A percentile compares a stretch with the other conserved stretches of the same genome.
Evolutionary conservation across 92 coral and sea anemone species (phyloP).

Genomic region (Blastomussa wellsi): DNA sequence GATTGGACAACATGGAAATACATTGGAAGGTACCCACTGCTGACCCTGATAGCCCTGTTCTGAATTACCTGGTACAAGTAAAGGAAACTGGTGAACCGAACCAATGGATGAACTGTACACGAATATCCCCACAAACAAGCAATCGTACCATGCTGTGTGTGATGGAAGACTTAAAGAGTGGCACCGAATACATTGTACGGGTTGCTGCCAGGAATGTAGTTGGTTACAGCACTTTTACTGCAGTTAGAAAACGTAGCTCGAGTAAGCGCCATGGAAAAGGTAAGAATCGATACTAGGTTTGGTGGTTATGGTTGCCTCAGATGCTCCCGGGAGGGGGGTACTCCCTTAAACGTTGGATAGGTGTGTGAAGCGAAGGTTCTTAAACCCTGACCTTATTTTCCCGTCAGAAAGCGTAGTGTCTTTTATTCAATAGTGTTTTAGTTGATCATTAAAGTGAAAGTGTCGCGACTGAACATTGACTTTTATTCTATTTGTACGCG

Average conservation of each 20-base stretch:
- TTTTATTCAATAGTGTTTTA: too few species aligned
- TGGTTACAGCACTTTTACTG: conserved; percentile 41
- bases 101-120: conserved; percentile 21
- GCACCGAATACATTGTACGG: conserved; percentile 44
- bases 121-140: not conserved
- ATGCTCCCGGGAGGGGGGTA: too few species aligned
- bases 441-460: too few species aligned
- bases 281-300: not conserved
- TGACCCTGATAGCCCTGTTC: conserved; percentile 3
- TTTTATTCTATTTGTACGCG: too few species aligned
- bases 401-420: too few species aligned
- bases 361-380: too few species aligned
- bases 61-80: conserved; percentile 27
- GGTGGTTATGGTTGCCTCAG: not conserved
- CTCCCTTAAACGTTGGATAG: too few species aligned
- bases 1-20: conserved; percentile 17
- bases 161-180: conserved; percentile 32
- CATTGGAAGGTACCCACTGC: not conserved
- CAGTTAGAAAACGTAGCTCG: not conserved
- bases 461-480: too few species aligned
- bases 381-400: too few species aligned
- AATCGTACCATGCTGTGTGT: conserved; percentile 17
- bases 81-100: conserved; percentile 4
- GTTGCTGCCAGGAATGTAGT: conserved; percentile 50
- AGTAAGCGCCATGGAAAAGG: conserved; percentile 5